These are phyloP conservation scores for Lordiphosa clarofinis DNA, from an alignment of 1,140 invertebrate genomes.

Conservation along the genomic window DNA sequence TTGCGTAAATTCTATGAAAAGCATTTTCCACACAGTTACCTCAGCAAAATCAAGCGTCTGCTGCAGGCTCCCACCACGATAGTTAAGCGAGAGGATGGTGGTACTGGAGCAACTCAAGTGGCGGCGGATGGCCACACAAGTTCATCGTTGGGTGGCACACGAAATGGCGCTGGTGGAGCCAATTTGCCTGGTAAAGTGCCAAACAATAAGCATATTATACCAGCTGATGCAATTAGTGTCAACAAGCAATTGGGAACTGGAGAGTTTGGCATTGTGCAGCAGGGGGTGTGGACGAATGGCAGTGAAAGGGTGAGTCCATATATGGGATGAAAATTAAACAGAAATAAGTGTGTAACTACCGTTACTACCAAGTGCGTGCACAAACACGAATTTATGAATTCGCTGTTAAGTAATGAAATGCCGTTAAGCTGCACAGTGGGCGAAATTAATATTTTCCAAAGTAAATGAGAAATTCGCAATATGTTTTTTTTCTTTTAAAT, in stretches of 20 bases:
- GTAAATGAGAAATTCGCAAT: no score
- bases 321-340: conserved; percentile 18
- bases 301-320: conserved; percentile 88
- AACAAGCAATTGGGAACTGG: conserved; percentile 97
- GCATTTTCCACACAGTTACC: conserved; percentile 94
- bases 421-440: no score
- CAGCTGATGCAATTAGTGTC: conserved; percentile 94
- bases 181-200: conserved; percentile 83
- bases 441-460: no score
- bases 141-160: conserved; percentile 38
- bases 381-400: no score
- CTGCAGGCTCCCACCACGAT: conserved; percentile 81
- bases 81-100: conserved; percentile 82
- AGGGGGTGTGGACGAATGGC: conserved; percentile 98
- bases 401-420: no score
- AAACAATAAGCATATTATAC: conserved; percentile 95
- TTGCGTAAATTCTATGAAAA: conserved; percentile 96
- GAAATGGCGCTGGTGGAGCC: conserved; percentile 36
- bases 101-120: conserved; percentile 61
- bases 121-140: conserved; percentile 62
- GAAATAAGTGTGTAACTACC: no score
- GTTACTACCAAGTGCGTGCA: no score
- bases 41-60: conserved; percentile 93
- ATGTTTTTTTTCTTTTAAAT: no score
- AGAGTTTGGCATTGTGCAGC: conserved; percentile 98